Conservation (phyloP, 53 echinoderm and acorn worm genomes). For the Paracentrotus lividus region DNA sequence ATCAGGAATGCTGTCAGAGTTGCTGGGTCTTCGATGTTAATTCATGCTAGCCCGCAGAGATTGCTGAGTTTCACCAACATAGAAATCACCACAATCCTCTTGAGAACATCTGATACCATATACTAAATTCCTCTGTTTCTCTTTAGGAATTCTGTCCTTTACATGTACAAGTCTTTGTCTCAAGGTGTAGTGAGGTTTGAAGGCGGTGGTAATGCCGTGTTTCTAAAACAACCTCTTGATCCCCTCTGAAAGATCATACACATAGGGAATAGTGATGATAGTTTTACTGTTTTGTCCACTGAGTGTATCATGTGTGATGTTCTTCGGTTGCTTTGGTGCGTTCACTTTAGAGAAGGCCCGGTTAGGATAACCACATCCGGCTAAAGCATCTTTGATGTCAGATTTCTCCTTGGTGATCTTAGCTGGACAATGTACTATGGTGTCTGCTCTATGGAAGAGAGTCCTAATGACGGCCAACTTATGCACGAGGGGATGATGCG, state of each 20-base stretch:
- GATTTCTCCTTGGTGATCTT: no score
- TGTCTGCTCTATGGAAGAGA: no score
- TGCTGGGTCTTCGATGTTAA: no score
- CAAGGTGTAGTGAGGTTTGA: constrained; percentile 9
- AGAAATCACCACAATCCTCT: no score
- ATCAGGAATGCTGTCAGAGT: no score
- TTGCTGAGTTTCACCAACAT: no score
- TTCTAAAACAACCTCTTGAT: not conserved
- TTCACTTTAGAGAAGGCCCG: not conserved
- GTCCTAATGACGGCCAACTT: no score
- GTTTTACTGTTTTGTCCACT: not conserved
- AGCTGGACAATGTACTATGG: no score
- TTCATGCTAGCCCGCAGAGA: no score
- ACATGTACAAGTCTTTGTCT: constrained; percentile 15
- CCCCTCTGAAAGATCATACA: not conserved
- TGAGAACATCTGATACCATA: not conserved
- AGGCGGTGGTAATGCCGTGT: not conserved
- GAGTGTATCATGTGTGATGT: not conserved
- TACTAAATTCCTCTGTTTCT: not conserved
- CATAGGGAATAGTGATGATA: not conserved
- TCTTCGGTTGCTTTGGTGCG: not conserved
- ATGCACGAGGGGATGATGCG: no score
- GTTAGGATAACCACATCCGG: not conserved
- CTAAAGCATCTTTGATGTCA: no score
- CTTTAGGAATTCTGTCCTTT: not conserved